Percentiles rank a stretch among this genome's conserved stretches.
Conservation (phyloP, 2,113 vertebrate species). For the Larimichthys polyactis region DNA sequence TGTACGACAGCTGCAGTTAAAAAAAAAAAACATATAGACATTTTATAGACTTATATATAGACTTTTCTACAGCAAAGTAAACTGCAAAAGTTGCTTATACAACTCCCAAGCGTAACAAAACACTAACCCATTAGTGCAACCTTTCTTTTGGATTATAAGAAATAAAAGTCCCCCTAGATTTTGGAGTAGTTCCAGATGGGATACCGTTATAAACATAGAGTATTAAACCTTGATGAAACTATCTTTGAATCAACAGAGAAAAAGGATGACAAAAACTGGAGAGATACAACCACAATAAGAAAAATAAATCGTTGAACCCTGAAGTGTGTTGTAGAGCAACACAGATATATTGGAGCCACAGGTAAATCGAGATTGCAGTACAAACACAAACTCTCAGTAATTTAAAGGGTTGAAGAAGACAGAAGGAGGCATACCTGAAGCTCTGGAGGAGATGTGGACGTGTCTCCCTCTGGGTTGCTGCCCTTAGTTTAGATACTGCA, state of each 20-base stretch:
- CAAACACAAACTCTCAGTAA: conserved; percentile 15
- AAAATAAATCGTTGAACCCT: not conserved
- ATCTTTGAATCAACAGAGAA: conserved; percentile 1
- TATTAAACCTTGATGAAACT: not conserved
- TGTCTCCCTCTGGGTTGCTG: not conserved
- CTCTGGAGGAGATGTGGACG: not conserved
- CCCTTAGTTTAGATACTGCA: not conserved
- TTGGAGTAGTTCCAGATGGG: not conserved
- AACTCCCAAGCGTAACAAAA: not conserved
- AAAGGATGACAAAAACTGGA: not conserved
- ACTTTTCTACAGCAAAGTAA: not conserved
- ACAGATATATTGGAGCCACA: not conserved
- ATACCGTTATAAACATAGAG: not conserved
- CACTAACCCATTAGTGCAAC: not conserved
- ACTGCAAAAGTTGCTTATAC: not conserved
- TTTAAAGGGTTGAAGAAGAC: not conserved
- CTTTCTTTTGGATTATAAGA: not conserved
- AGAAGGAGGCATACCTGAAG: not conserved
- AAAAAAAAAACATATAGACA: not conserved
- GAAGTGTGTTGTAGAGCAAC: not conserved
- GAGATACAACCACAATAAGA: not conserved
- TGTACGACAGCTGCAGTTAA: not conserved
- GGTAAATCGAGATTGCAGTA: not conserved
- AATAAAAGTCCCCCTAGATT: not conserved
- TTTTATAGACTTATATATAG: too few relatives aligned